A percentile compares a stretch with the other conserved stretches of the same genome.
phyloP scores from a whole-genome alignment of 2,113 vertebrate species.

The Malaclemys terrapin region DNA sequence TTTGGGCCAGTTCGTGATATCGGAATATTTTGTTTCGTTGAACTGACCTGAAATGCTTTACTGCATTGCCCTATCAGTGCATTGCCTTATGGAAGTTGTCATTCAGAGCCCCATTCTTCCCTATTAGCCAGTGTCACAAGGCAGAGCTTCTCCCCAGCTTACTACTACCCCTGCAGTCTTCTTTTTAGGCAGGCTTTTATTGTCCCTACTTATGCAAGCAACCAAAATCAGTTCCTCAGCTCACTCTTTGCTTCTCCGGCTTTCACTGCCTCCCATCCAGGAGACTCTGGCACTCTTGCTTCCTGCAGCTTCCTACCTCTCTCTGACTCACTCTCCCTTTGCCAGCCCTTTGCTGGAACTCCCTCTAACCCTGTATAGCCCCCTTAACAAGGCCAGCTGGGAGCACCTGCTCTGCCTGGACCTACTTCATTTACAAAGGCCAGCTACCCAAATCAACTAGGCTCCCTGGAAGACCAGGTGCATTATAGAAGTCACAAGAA shows the following conservation, averaged over 20 bases:
- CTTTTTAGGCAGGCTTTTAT: not conserved
- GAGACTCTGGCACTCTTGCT: no score
- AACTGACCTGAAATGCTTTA: not conserved
- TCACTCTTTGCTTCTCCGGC: not conserved
- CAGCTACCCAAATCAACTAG: not conserved
- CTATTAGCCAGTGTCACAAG: fast-evolving
- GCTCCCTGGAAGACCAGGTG: fast-evolving
- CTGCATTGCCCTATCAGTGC: not conserved
- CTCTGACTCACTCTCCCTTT: no score
- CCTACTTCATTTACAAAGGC: no score
- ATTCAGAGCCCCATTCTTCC: not conserved
- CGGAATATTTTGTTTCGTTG: not conserved
- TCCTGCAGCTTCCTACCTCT: no score
- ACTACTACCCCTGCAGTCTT: not conserved
- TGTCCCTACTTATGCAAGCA: not conserved
- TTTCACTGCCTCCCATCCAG: no score
- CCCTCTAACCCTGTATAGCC: no score
- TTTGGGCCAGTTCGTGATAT: not conserved
- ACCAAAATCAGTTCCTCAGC: not conserved
- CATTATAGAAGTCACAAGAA: not conserved
- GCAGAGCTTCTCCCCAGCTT: not conserved
- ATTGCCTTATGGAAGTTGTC: fast-evolving
- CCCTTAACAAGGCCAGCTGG: no score
- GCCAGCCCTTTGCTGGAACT: no score
- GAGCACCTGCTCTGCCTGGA: no score